phyloP scores from a whole-genome alignment of 2,888 invertebrate genomes.

The Lasioglossum calceatum region DNA sequence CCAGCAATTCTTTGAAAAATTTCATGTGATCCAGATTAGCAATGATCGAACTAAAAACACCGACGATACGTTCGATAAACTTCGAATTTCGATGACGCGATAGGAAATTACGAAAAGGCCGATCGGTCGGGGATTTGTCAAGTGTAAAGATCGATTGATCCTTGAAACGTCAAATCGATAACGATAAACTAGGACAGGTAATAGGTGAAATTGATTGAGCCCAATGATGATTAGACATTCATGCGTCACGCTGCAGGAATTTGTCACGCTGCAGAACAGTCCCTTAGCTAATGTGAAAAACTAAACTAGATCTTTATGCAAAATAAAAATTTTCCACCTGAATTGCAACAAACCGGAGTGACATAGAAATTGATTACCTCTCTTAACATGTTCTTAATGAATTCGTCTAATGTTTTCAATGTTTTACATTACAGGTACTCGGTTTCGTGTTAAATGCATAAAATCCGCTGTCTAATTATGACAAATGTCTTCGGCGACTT shows the following conservation, averaged over 20 bases:
- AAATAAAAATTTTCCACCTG: too few species aligned
- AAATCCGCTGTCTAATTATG: neutral
- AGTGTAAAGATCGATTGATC: constrained; percentile 10
- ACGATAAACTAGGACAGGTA: neutral
- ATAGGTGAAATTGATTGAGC: neutral
- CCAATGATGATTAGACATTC: neutral
- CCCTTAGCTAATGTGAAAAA: too few species aligned
- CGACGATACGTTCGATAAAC: neutral
- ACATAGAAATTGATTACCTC: too few species aligned
- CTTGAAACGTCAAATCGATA: constrained; percentile 17
- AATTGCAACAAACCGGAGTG: too few species aligned
- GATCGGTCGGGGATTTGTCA: neutral
- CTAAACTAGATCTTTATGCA: neutral
- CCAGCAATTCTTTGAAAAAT: neutral
- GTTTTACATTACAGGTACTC: too few species aligned
- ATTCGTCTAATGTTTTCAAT: too few species aligned
- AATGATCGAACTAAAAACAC: neutral
- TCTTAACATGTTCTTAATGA: too few species aligned
- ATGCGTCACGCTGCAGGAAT: neutral
- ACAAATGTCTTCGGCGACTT: neutral
- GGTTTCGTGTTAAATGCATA: too few species aligned
- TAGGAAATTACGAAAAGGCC: constrained; percentile 8
- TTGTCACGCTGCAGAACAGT: neutral
- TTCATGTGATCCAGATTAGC: neutral
- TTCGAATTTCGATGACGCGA: constrained; percentile 17